phyloP scores from a whole-genome alignment of 2,113 vertebrate genomes.

The Peucedramus taeniatus region DNA sequence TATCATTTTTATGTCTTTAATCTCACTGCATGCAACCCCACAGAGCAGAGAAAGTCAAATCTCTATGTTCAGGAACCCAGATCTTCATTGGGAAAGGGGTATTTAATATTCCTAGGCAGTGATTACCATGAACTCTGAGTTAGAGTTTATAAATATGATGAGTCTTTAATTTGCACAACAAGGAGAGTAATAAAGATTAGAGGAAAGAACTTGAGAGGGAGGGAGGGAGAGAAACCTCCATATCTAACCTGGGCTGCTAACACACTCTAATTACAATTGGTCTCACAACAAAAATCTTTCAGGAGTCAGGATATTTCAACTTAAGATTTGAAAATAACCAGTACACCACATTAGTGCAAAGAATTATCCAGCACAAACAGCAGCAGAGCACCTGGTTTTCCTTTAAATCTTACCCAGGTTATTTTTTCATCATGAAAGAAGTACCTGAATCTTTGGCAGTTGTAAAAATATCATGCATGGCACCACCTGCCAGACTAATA shows the following conservation, averaged over 20 bases:
- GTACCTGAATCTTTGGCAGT: conserved; percentile 27
- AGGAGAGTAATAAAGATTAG: background rate
- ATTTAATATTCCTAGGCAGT: background rate
- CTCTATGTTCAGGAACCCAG: background rate
- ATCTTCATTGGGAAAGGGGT: background rate
- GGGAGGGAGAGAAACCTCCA: background rate
- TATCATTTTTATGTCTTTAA: background rate
- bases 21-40: background rate
- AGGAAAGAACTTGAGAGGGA: background rate
- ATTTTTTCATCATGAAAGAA: conserved; percentile 23
- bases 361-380: background rate
- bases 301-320: background rate
- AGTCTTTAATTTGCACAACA: conserved; percentile 30
- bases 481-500: conserved; percentile 69
- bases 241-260: background rate
- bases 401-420: background rate
- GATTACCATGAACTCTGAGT: background rate
- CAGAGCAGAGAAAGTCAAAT: background rate
- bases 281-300: background rate
- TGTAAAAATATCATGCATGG: conserved; percentile 33
- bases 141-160: background rate
- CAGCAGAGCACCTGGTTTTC: background rate
- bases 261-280: background rate
- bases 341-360: background rate
- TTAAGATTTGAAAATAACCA: background rate